Percentiles rank a stretch among this genome's conserved stretches.
These are phyloP conservation scores for Scleropages formosus DNA, from an alignment of 2,797 vertebrate genomes.

Conservation along the genomic window DNA sequence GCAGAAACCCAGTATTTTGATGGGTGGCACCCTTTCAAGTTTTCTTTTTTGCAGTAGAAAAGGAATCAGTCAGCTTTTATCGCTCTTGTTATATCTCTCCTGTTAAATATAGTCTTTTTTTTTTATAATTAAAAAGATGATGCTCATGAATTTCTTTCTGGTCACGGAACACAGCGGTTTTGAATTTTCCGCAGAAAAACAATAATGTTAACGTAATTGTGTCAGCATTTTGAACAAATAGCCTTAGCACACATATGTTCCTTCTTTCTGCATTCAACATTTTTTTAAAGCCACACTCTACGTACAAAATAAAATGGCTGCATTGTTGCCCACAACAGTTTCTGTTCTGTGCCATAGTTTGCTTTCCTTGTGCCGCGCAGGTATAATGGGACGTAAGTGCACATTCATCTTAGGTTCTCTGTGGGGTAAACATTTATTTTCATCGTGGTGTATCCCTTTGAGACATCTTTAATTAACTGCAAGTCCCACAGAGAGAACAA, in stretches of 20 bases:
- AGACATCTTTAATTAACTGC: slow-evolving; percentile 25
- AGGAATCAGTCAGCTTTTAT: neutral
- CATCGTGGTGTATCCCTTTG: neutral
- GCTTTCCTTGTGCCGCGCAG: neutral
- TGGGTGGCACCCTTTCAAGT: neutral
- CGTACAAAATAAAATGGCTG: neutral
- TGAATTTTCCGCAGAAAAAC: no score
- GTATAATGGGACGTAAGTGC: neutral
- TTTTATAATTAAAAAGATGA: neutral
- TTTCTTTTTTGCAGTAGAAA: neutral
- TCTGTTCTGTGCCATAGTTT: neutral
- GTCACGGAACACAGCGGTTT: no score
- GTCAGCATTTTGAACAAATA: no score
- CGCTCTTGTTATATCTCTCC: neutral
- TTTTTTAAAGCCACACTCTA: neutral
- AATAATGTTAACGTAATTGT: no score
- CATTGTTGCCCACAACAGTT: neutral
- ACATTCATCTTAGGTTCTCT: slow-evolving; percentile 19
- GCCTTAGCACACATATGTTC: no score
- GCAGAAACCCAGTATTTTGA: neutral
- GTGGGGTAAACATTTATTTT: slow-evolving; percentile 19
- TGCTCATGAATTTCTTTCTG: no score
- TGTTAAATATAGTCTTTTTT: neutral
- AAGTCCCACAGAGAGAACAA: slow-evolving; percentile 14
- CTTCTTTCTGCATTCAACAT: neutral